phyloP scores from a whole-genome alignment of 1,140 invertebrate genomes.

The Ganaspis sp. region DNA sequence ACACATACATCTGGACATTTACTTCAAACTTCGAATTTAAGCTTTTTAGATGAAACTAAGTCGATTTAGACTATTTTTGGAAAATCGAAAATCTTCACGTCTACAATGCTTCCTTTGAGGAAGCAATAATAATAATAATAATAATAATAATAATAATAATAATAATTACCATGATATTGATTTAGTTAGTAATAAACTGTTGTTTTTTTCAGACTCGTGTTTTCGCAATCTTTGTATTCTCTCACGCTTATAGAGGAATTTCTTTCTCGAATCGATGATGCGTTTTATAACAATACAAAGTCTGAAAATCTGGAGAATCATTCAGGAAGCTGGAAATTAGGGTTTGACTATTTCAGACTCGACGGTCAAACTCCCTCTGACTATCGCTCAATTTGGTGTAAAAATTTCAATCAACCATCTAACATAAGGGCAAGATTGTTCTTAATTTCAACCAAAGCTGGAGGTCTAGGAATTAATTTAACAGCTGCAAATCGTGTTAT shows the following conservation, averaged over 20 bases:
- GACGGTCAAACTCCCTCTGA: slow-evolving; percentile 89
- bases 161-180: too few species aligned
- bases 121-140: too few species aligned
- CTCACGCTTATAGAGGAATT: slow-evolving; percentile 92
- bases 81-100: too few species aligned
- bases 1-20: too few species aligned
- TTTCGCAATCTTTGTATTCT: slow-evolving; percentile 89
- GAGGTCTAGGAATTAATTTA: too few species aligned
- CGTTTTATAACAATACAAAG: slow-evolving; percentile 71
- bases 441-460: slow-evolving; percentile 93
- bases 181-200: too few species aligned
- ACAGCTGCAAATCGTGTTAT: too few species aligned
- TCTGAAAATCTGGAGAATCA: slow-evolving; percentile 62
- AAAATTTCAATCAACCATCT: slow-evolving; percentile 85
- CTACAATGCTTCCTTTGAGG: too few species aligned
- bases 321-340: slow-evolving; percentile 82
- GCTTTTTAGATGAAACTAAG: too few species aligned
- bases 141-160: too few species aligned
- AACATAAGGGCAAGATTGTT: slow-evolving; percentile 89
- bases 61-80: too few species aligned
- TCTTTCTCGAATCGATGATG: slow-evolving; percentile 81
- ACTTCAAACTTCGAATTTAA: too few species aligned
- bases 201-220: slow-evolving; percentile 80
- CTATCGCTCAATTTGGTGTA: slow-evolving; percentile 83
- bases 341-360: slow-evolving; percentile 89